Evolutionary conservation across 2,888 invertebrate genomes (phyloP).

Genomic region (Dicycla oo): DNA sequence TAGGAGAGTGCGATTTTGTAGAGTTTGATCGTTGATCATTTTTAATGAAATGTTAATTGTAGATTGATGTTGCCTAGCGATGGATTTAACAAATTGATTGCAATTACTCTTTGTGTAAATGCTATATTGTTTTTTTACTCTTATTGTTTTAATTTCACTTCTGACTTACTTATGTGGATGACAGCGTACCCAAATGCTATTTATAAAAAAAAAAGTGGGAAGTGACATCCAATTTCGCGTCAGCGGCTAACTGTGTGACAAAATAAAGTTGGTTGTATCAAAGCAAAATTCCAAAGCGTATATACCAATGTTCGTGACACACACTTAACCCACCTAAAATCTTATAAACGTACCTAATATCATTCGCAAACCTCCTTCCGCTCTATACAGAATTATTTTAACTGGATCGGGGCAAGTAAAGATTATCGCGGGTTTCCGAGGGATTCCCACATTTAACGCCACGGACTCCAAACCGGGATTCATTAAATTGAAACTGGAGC

Average conservation of each 20-base stretch:
- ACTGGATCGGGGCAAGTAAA: conserved; percentile 62
- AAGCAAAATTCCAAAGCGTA: background rate
- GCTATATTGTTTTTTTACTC: conserved; percentile 27
- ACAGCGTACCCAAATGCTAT: background rate
- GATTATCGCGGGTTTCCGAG: conserved; percentile 71
- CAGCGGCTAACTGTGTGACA: background rate
- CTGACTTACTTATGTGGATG: background rate
- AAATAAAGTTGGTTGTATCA: background rate
- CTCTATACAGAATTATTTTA: conserved; percentile 30
- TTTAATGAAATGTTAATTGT: conserved; percentile 69
- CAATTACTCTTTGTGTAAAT: conserved; percentile 15
- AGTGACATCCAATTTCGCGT: too few relatives aligned
- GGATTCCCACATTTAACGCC: conserved; percentile 76
- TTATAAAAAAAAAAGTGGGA: too few relatives aligned
- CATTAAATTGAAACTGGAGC: conserved; percentile 83
- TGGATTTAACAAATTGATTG: conserved; percentile 44
- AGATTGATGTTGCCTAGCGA: conserved; percentile 56
- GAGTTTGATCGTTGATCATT: conserved; percentile 73
- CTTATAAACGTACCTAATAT: conserved; percentile 21
- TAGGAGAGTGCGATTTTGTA: conserved; percentile 69
- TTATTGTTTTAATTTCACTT: background rate
- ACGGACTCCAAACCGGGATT: conserved; percentile 76
- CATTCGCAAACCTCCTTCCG: conserved; percentile 24
- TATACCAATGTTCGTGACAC: background rate
- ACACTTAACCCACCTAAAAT: conserved; percentile 1